Conservation (phyloP, 1,140 invertebrate genomes). For the Schlechtendalia chinensis region DNA sequence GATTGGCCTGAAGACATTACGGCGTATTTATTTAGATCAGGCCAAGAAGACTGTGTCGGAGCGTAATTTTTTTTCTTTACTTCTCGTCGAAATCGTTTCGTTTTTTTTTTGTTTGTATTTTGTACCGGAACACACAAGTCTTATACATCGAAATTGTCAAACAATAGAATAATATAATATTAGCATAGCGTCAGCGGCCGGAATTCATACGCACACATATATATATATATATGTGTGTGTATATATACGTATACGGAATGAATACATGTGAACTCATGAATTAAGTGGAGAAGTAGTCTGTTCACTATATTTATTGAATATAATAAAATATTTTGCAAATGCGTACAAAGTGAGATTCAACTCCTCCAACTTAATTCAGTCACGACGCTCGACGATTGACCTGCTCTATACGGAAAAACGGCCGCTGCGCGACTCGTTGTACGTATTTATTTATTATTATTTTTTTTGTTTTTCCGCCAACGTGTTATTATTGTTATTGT, state of each 20-base stretch:
- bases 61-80: neutral
- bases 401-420: neutral
- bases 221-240: too few relatives aligned
- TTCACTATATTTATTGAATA: conserved; percentile 57
- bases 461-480: too few relatives aligned
- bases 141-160: neutral
- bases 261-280: conserved; percentile 53
- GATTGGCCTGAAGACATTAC: conserved; percentile 5
- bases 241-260: neutral
- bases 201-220: too few relatives aligned
- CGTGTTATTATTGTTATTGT: too few relatives aligned
- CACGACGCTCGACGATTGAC: conserved; percentile 50
- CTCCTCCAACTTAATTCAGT: conserved; percentile 66
- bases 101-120: neutral
- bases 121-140: too few relatives aligned
- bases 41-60: neutral
- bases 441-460: too few relatives aligned
- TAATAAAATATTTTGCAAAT: conserved; percentile 37
- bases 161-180: conserved; percentile 9
- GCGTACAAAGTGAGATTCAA: conserved; percentile 64
- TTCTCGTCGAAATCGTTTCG: neutral
- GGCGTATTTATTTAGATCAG: neutral
- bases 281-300: conserved; percentile 66
- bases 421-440: neutral
- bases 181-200: neutral